Percentiles rank a stretch among this genome's conserved stretches.
These are phyloP conservation scores for Chaetura pelagica DNA, from an alignment of 2,113 vertebrate genomes.

Conservation along the genomic window DNA sequence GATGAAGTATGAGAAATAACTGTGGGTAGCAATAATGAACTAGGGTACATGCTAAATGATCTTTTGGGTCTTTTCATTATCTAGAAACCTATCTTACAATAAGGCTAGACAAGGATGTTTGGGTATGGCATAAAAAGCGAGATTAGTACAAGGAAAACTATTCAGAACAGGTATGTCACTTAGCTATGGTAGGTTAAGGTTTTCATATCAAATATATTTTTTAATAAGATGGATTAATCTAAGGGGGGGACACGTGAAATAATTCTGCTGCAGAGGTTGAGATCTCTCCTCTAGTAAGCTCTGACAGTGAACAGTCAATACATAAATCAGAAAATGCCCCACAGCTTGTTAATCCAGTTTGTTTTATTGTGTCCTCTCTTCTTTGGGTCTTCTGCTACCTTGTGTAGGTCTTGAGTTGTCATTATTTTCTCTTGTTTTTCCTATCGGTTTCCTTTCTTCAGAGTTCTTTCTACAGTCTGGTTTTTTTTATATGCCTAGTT, in stretches of 20 bases:
- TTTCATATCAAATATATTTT: not conserved
- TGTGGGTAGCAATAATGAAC: not conserved
- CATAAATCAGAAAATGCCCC: not conserved
- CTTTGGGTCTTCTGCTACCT: not conserved
- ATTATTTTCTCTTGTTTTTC: not conserved
- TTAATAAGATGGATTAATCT: not conserved
- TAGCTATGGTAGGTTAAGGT: not conserved
- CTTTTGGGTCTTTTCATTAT: not conserved
- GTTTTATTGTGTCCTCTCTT: not conserved
- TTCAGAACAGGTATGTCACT: not conserved
- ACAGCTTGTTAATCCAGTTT: not conserved
- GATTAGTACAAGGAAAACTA: not conserved
- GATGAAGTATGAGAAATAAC: not conserved
- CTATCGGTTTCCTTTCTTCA: not conserved
- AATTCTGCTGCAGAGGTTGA: not conserved
- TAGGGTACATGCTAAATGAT: not conserved
- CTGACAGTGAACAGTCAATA: not conserved
- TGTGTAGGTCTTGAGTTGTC: not conserved
- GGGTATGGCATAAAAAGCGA: not conserved
- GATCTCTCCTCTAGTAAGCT: not conserved
- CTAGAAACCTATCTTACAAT: not conserved
- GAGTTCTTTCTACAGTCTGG: not conserved
- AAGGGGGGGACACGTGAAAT: not conserved
- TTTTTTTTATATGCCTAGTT: not conserved
- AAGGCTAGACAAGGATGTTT: not conserved